These are phyloP conservation scores for Parazoanthus atlanticus DNA, from an alignment of 92 coral and sea anemone species.

Conservation along the genomic window DNA sequence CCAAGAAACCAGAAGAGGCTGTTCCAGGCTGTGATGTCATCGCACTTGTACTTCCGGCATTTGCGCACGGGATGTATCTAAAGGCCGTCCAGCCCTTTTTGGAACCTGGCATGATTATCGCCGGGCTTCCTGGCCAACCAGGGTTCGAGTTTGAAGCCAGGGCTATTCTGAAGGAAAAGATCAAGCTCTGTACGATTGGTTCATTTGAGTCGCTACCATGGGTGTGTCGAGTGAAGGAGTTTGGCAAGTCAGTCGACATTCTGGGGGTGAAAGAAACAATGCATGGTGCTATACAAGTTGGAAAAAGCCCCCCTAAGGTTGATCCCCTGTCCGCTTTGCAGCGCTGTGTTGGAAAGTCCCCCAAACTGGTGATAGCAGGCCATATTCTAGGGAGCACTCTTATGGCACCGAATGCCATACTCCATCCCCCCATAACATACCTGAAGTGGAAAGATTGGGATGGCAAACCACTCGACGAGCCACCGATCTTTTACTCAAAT, in stretches of 20 bases:
- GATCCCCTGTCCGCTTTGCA: slow-evolving; percentile 58
- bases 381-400: slow-evolving; percentile 58
- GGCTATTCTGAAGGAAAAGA: slow-evolving; percentile 57
- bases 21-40: slow-evolving; percentile 73
- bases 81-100: slow-evolving; percentile 61
- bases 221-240: slow-evolving; percentile 67
- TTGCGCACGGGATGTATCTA: slow-evolving; percentile 68
- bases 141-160: slow-evolving; percentile 73
- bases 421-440: slow-evolving; percentile 58
- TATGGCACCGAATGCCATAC: slow-evolving; percentile 55
- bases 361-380: slow-evolving; percentile 50
- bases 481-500: slow-evolving; percentile 65
- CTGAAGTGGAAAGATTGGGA: slow-evolving; percentile 71
- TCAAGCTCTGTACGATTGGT: slow-evolving; percentile 49
- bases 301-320: slow-evolving; percentile 50
- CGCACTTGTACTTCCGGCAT: slow-evolving; percentile 69
- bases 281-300: slow-evolving; percentile 58
- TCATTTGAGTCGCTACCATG: slow-evolving; percentile 76
- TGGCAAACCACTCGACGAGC: slow-evolving; percentile 57
- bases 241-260: slow-evolving; percentile 62
- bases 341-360: slow-evolving; percentile 48
- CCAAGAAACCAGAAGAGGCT: slow-evolving; percentile 68
- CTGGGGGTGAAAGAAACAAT: slow-evolving; percentile 61
- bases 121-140: slow-evolving; percentile 69
- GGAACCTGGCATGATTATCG: slow-evolving; percentile 69